Evolutionary conservation across 2,797 vertebrate genomes (phyloP).

Genomic region (Crenuchus spilurus): DNA sequence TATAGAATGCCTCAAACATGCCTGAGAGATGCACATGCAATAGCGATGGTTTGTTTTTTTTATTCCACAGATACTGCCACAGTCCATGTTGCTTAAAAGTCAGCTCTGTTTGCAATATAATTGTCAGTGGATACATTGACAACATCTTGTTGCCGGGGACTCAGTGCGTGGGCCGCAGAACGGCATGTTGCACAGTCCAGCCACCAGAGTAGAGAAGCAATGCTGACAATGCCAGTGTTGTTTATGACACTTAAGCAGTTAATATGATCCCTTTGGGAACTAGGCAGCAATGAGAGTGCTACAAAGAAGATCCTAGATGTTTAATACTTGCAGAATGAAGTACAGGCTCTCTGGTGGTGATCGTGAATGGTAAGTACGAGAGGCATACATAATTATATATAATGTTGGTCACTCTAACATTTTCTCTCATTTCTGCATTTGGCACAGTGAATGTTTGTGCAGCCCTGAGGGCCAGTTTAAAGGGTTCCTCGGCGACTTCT

Average conservation of each 20-base stretch:
- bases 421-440: conserved; percentile 2
- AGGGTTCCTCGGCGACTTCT: conserved; percentile 7
- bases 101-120: conserved; percentile 44
- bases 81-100: conserved; percentile 36
- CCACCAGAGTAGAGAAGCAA: conserved; percentile 36
- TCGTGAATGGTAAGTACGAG: not conserved
- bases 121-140: conserved; percentile 40
- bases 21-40: not conserved
- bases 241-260: conserved; percentile 51
- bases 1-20: not conserved
- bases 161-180: conserved; percentile 40
- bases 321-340: conserved; percentile 32
- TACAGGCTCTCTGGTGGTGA: conserved; percentile 6
- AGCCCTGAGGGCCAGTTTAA: not conserved
- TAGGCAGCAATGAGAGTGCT: conserved; percentile 42
- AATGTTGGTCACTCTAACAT: not conserved
- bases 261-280: conserved; percentile 51
- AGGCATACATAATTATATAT: not conserved
- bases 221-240: conserved; percentile 39
- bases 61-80: conserved; percentile 32
- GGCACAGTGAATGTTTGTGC: not conserved
- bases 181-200: conserved; percentile 27
- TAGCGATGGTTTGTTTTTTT: conserved; percentile 22
- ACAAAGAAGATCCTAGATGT: conserved; percentile 37
- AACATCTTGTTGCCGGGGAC: conserved; percentile 42